A percentile compares a stretch with the other conserved stretches of the same genome.
These are phyloP conservation scores for Meandrusa payeni DNA, from an alignment of 2,888 invertebrate species.

Conservation along the genomic window DNA sequence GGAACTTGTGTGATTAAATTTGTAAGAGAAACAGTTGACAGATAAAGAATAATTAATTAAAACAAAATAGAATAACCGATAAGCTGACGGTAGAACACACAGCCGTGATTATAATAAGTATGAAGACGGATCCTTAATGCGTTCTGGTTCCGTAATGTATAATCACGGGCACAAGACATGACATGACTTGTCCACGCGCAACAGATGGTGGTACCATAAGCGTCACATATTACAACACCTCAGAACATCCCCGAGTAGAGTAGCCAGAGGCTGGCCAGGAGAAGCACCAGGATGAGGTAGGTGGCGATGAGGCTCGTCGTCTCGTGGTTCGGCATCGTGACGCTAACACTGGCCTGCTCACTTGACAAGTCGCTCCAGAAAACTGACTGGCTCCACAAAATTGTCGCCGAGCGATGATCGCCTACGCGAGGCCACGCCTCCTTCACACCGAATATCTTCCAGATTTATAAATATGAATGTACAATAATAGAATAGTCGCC, in stretches of 20 bases:
- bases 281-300: conserved; percentile 84
- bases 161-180: no score
- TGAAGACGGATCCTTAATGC: no score
- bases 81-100: no score
- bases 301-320: conserved; percentile 85
- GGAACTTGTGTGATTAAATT: no score
- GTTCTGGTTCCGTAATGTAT: no score
- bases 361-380: conserved; percentile 61
- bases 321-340: conserved; percentile 79
- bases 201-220: no score
- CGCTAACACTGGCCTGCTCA: conserved; percentile 41
- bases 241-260: conserved; percentile 84
- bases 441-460: conserved; percentile 41
- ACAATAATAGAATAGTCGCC: conserved; percentile 47
- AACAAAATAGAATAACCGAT: no score
- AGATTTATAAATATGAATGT: conserved; percentile 60
- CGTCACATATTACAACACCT: conserved; percentile 46
- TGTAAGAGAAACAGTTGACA: no score
- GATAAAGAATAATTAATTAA: no score
- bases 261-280: conserved; percentile 84
- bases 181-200: no score
- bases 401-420: conserved; percentile 40
- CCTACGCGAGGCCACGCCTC: conserved; percentile 55
- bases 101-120: no score
- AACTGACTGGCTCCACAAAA: conserved; percentile 51